A percentile compares a stretch with the other conserved stretches of the same genome.
Evolutionary conservation across 2,888 invertebrate genomes (phyloP).

Genomic region (Labia minor): DNA sequence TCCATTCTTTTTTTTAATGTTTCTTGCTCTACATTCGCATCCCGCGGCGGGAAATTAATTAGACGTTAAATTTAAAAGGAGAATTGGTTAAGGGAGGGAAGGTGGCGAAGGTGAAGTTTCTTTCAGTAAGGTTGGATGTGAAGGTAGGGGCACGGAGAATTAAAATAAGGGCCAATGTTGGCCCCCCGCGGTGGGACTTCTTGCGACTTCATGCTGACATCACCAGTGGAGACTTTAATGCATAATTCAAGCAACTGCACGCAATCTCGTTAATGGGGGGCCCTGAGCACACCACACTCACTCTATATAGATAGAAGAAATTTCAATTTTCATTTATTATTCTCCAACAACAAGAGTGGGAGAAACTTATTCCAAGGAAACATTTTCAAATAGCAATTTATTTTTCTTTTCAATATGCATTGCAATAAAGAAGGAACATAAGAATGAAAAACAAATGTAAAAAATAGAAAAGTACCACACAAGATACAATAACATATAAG

Average conservation of each 20-base stretch:
- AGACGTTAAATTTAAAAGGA: too few relatives aligned
- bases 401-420: background rate
- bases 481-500: too few relatives aligned
- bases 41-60: too few relatives aligned
- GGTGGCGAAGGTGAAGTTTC: too few relatives aligned
- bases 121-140: too few relatives aligned
- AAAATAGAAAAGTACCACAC: too few relatives aligned
- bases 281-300: too few relatives aligned
- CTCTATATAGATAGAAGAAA: background rate
- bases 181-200: background rate
- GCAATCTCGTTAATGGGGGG: background rate
- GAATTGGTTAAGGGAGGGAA: too few relatives aligned
- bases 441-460: background rate
- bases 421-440: background rate
- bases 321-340: constrained; percentile 13
- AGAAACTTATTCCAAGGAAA: background rate
- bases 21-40: too few relatives aligned
- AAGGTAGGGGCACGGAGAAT: too few relatives aligned
- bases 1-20: too few relatives aligned
- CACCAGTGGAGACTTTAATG: background rate
- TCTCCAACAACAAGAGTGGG: background rate
- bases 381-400: background rate
- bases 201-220: constrained; percentile 2
- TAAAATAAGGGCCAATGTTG: too few relatives aligned
- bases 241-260: background rate